A percentile compares a stretch with the other conserved stretches of the same genome.
Conservation (phyloP, 92 coral and sea anemone genomes). For the Epizoanthus ramosus region DNA sequence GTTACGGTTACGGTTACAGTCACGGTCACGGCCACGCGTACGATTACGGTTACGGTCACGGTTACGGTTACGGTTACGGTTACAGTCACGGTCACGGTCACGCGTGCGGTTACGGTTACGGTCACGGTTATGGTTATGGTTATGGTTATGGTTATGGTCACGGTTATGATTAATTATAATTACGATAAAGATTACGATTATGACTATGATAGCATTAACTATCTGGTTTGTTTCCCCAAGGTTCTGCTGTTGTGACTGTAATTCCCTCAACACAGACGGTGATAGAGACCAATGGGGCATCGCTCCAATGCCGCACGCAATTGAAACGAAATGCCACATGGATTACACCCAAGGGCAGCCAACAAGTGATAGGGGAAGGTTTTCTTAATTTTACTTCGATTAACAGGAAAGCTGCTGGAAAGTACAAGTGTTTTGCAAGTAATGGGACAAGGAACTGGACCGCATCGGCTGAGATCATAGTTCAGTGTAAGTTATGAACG, state of each 20-base stretch:
- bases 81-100: too few relatives aligned
- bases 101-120: too few relatives aligned
- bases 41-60: too few relatives aligned
- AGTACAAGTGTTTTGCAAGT: constrained; percentile 8
- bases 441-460: constrained; percentile 24
- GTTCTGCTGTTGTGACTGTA: constrained; percentile 14
- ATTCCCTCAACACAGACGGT: not conserved
- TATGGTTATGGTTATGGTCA: too few relatives aligned
- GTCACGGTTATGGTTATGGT: too few relatives aligned
- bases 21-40: too few relatives aligned
- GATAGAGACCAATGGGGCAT: not conserved
- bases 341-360: constrained; percentile 7
- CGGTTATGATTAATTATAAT: too few relatives aligned
- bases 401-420: constrained; percentile 22
- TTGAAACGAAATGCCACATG: not conserved
- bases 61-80: too few relatives aligned
- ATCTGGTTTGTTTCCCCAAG: not conserved
- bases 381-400: constrained; percentile 12
- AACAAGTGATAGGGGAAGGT: not conserved
- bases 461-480: not conserved
- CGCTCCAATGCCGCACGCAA: not conserved
- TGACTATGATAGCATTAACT: too few relatives aligned
- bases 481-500: constrained; percentile 18
- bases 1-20: too few relatives aligned
- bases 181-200: too few relatives aligned